Evolutionary conservation across 2,113 vertebrate species (phyloP), one percentile per base, ranked within the genome.

Genomic region (Ceyx margarethae): DNA sequence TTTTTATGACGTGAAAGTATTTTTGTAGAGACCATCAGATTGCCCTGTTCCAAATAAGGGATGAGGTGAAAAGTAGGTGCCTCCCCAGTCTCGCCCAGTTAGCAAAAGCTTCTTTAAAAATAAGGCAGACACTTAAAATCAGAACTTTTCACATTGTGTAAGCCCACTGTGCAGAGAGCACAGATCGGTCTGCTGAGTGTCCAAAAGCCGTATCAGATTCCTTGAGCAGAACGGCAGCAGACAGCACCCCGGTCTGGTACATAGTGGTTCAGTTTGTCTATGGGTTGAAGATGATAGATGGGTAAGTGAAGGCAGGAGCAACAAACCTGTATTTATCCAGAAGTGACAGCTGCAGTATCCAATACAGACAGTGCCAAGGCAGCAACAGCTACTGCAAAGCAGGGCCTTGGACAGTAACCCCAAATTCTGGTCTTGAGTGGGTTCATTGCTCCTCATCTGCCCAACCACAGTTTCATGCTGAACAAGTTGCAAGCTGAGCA

Each of bases 381-480:
- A 76, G 50, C 58, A 29, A 5, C 19, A 13, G 53, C 87, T 81
- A 11, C 84, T 57, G 61, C 73, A 46, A 25, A 50, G 61, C 37
- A 14, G 18, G 42, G 15, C 2, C 1, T 17, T 22, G 42, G 21
- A 40, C 20, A 64, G 65, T 31, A 72, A 75, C 72, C 84, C 90
- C 48, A 81, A 53, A 50, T 85, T 31, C 57, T 40, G 43, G 3
- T 57, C 15, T 29, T 35, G 45, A 26, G 19, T 19, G 5, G 1
- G 0, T 53, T 77, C 73, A 8, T 46, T 5, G 3, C 56, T 85
- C 26, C 54, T 85, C 53, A 33, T 35, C 76, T 83, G 61, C 73
- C 51, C 60, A 40, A 0, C 13, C 15, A 14, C 0, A 0, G 25
- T 91, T 80, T 73, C 6, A 2, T 83, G 68, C 76, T 81, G 50